Conservation (phyloP, 92 coral and sea anemone genomes). For the Phenganax subtilis region DNA sequence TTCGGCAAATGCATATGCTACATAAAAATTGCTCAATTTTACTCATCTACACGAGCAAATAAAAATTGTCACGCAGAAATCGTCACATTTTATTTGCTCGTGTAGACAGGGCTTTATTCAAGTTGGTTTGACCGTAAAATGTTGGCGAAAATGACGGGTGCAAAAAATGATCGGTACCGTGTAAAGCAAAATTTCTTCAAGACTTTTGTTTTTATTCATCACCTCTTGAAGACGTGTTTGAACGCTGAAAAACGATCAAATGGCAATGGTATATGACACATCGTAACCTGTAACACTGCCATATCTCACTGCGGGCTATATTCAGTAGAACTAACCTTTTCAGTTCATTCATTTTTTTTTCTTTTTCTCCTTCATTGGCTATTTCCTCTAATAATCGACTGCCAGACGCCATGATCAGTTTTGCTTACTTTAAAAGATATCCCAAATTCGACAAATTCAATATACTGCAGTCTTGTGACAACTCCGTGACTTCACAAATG, state of each 20-base stretch:
- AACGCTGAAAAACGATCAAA: slow-evolving; percentile 46
- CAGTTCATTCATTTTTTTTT: not conserved
- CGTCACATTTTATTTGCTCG: no score
- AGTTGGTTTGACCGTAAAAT: no score
- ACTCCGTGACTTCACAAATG: no score
- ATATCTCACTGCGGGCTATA: not conserved
- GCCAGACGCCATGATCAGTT: slow-evolving; percentile 10
- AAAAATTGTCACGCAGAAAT: no score
- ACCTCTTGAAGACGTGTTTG: slow-evolving; percentile 63
- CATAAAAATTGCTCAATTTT: no score
- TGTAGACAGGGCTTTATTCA: no score
- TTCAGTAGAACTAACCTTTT: not conserved
- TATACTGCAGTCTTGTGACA: no score
- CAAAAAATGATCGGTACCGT: slow-evolving; percentile 40
- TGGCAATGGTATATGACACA: no score
- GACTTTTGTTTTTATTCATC: slow-evolving; percentile 70
- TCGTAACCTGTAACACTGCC: no score
- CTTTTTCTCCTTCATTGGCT: not conserved
- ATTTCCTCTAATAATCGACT: not conserved
- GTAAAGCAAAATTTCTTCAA: slow-evolving; percentile 69
- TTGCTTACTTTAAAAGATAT: not conserved
- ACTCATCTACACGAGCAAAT: no score
- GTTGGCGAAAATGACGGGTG: no score
- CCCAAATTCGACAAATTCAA: not conserved
- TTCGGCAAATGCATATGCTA: no score